Evolutionary conservation across 2,797 vertebrate genomes (phyloP).

Genomic region (Gambelia wislizenii): DNA sequence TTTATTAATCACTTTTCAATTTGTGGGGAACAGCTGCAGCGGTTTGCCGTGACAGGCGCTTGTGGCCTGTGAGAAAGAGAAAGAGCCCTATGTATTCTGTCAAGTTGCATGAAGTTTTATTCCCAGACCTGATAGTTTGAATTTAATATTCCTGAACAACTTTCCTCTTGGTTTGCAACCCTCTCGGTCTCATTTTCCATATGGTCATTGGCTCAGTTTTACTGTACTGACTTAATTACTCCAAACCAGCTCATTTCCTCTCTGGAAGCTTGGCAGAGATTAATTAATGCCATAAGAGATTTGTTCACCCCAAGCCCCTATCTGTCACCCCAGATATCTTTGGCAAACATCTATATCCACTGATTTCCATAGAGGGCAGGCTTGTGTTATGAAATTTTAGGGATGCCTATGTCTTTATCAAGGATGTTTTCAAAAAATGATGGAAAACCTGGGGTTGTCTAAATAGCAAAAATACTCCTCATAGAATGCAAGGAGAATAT

Average conservation of each 20-base stretch:
- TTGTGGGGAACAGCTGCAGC: constrained; percentile 69
- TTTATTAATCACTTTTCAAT: constrained; percentile 71
- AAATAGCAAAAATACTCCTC: too few relatives aligned
- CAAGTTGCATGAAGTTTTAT: constrained; percentile 23
- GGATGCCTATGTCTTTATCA: background rate
- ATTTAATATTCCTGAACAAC: constrained; percentile 39
- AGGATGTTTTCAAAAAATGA: background rate
- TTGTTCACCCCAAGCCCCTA: background rate
- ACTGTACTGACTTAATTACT: background rate
- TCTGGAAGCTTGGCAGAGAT: background rate
- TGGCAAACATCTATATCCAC: background rate
- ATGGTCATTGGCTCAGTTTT: fast-evolving
- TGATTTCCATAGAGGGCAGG: constrained; percentile 6
- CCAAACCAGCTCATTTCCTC: background rate
- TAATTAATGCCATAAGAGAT: background rate
- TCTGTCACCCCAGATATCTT: too few relatives aligned
- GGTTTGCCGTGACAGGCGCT: constrained; percentile 53
- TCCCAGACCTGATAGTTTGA: constrained; percentile 30
- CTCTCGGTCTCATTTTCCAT: fast-evolving
- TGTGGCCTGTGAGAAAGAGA: constrained; percentile 37
- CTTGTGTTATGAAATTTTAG: background rate
- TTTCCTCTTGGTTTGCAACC: background rate
- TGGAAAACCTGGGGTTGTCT: background rate
- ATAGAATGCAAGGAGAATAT: too few relatives aligned
- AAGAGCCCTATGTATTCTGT: constrained; percentile 54